Conservation (phyloP, 2,888 invertebrate species). For the Calameuta idolon region DNA sequence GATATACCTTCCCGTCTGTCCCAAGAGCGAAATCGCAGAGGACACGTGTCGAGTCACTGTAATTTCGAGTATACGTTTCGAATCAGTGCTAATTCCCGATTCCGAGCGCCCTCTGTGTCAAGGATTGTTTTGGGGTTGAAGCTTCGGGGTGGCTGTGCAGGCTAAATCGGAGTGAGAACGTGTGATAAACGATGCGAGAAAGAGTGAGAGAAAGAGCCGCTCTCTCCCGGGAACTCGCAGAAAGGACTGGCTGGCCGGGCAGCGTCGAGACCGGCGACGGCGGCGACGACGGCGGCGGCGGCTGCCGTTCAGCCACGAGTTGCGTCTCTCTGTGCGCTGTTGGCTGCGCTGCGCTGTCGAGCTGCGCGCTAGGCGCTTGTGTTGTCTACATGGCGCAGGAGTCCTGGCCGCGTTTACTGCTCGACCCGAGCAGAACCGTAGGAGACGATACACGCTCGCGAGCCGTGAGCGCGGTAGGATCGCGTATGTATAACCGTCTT, state of each 20-base stretch:
- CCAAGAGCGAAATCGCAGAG: neutral
- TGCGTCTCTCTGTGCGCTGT: neutral
- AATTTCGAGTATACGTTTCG: neutral
- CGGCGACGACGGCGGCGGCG: no score
- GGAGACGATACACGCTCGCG: neutral
- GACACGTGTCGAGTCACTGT: slow-evolving; percentile 2
- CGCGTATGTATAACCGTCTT: neutral
- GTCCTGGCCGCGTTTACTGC: neutral
- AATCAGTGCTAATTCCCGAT: neutral
- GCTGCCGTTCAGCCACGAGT: slow-evolving; percentile 3
- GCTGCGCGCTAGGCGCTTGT: neutral
- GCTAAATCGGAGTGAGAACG: neutral
- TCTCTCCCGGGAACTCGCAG: slow-evolving; percentile 25
- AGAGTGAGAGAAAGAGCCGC: slow-evolving; percentile 8
- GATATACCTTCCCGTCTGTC: neutral
- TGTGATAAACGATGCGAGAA: neutral
- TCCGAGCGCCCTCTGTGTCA: neutral
- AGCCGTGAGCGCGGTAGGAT: neutral
- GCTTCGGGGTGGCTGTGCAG: neutral
- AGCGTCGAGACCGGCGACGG: neutral
- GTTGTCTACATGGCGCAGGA: neutral
- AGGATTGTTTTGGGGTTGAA: neutral
- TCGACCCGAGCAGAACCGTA: neutral
- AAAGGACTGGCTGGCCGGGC: slow-evolving; percentile 21
- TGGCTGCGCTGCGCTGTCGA: neutral